A percentile compares a stretch with the other conserved stretches of the same genome.
phyloP scores from a whole-genome alignment of 2,797 vertebrate genomes.

The Eidolon dupreanum region DNA sequence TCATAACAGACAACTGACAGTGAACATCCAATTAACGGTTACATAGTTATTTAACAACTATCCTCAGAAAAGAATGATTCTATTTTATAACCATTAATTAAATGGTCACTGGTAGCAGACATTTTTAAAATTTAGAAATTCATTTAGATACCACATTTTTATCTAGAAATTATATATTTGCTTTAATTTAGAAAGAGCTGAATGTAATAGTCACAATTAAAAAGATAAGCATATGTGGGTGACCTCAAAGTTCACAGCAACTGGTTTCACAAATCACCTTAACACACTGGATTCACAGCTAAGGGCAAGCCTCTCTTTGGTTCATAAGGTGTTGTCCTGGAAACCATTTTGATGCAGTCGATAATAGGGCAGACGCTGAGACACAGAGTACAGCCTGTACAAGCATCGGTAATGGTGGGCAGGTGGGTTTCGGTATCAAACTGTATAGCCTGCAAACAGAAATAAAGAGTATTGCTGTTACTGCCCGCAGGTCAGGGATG shows the following conservation, averaged over 20 bases:
- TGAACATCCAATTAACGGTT: constrained; percentile 69
- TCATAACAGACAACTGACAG: constrained; percentile 70
- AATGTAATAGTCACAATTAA: constrained; percentile 79
- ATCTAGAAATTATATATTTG: background rate
- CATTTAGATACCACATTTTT: constrained; percentile 11
- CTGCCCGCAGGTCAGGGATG: constrained; percentile 64
- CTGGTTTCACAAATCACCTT: constrained; percentile 77
- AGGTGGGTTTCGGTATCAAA: constrained; percentile 94
- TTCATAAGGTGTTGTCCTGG: constrained; percentile 90
- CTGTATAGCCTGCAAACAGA: constrained; percentile 91
- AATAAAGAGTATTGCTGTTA: constrained; percentile 76
- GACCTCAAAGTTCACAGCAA: constrained; percentile 60
- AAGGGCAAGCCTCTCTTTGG: constrained; percentile 93
- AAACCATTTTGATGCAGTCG: constrained; percentile 96
- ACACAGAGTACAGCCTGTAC: constrained; percentile 96
- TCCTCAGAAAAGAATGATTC: constrained; percentile 81
- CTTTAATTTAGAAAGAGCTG: constrained; percentile 78
- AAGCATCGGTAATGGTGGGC: constrained; percentile 91
- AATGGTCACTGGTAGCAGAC: constrained; percentile 52
- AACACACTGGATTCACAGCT: constrained; percentile 85
- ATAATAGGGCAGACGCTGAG: constrained; percentile 95
- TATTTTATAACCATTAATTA: constrained; percentile 78
- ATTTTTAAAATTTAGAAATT: background rate
- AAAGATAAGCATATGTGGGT: constrained; percentile 79
- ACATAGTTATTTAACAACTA: constrained; percentile 47